Conservation (phyloP, 2,797 vertebrate species). For the Odontamblyopus rebecca region DNA sequence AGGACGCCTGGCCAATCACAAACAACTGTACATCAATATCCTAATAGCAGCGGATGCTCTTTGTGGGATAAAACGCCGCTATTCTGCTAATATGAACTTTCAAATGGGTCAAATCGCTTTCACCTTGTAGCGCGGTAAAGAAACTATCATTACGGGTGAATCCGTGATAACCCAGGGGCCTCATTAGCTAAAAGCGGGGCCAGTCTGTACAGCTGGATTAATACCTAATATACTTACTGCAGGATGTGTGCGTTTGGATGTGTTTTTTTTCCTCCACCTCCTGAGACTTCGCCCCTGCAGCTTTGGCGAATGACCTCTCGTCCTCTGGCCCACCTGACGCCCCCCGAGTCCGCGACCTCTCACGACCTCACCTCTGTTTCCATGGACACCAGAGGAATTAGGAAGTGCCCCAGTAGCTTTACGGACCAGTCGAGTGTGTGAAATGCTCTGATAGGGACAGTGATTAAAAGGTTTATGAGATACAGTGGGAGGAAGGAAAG, state of each 20-base stretch:
- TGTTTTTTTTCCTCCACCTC: constrained; percentile 6
- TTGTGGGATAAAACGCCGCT: constrained; percentile 11
- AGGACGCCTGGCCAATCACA: constrained; percentile 6
- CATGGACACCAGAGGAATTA: constrained; percentile 49
- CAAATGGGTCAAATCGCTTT: constrained; percentile 23
- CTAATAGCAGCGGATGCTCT: constrained; percentile 11
- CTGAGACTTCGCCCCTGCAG: constrained; percentile 38
- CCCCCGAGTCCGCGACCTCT: constrained; percentile 49
- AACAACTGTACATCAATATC: constrained; percentile 2
- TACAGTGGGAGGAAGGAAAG: background rate
- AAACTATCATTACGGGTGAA: constrained; percentile 49
- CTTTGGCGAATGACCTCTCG: constrained; percentile 54
- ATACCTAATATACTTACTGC: constrained; percentile 49
- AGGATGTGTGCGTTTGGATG: constrained; percentile 26
- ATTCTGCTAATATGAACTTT: constrained; percentile 27
- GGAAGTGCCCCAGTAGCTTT: constrained; percentile 20
- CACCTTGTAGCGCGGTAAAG: constrained; percentile 22
- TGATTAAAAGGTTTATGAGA: background rate
- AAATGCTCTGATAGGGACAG: background rate
- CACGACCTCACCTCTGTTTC: constrained; percentile 60
- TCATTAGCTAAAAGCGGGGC: constrained; percentile 58
- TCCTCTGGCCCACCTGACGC: constrained; percentile 32
- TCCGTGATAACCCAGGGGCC: constrained; percentile 66
- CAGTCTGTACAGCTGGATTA: constrained; percentile 54
- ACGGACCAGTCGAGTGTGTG: constrained; percentile 2